Evolutionary conservation across 2,113 vertebrate genomes (phyloP).

Genomic region (Chauna torquata): DNA sequence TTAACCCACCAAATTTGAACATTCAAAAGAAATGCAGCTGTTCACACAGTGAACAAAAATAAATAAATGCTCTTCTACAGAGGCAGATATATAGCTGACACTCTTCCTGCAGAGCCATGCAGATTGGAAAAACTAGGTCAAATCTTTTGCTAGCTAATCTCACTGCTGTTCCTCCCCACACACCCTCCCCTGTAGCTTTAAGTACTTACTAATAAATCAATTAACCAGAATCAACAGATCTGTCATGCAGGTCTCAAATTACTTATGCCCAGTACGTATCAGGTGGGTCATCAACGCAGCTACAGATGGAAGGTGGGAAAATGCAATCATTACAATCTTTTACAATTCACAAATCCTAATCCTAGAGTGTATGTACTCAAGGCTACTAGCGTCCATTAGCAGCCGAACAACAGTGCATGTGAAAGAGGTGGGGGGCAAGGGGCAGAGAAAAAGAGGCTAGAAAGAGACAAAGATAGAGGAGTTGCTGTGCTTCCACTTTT

Average conservation of each 20-base stretch:
- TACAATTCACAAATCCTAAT: conserved; percentile 20
- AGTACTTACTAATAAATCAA: conserved; percentile 20
- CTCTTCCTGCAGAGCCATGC: conserved; percentile 4
- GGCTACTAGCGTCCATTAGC: not conserved
- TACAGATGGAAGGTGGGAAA: not conserved
- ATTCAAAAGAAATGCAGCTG: not conserved
- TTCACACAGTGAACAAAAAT: not conserved
- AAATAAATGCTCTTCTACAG: not conserved
- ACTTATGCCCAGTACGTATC: not conserved
- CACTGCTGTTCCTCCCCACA: not conserved
- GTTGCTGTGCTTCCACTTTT: not conserved
- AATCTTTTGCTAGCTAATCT: conserved; percentile 25
- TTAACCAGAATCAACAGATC: not conserved
- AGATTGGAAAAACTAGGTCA: conserved; percentile 58
- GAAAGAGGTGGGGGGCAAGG: not conserved
- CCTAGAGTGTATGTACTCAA: not conserved
- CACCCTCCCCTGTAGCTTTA: not conserved
- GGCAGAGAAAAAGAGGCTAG: not conserved
- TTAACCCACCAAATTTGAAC: not conserved
- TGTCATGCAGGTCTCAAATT: not conserved
- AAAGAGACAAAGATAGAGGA: conserved; percentile 2
- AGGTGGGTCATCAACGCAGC: not conserved
- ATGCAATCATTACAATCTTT: not conserved
- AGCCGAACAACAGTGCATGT: not conserved
- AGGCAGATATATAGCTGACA: conserved; percentile 21